Evolutionary conservation across 2,113 vertebrate species (phyloP).

Genomic region (Thunnus maccoyii): DNA sequence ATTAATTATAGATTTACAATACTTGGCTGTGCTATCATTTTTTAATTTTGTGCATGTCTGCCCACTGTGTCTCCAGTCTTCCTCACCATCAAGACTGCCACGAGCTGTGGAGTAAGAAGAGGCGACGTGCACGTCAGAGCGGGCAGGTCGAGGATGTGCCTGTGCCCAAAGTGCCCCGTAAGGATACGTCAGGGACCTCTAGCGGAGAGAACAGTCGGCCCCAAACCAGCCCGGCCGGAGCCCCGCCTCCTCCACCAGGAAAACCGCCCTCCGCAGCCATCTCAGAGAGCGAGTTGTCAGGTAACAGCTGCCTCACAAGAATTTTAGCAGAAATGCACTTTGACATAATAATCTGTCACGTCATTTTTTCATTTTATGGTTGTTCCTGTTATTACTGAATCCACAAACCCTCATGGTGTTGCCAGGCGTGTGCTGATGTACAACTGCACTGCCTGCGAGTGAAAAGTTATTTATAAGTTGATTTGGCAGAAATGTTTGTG

Average conservation of each 20-base stretch:
- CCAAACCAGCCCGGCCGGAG: conserved; percentile 87
- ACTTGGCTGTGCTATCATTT: background rate
- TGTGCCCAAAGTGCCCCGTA: conserved; percentile 91
- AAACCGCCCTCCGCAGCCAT: conserved; percentile 67
- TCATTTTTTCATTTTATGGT: background rate
- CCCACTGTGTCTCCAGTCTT: conserved; percentile 84
- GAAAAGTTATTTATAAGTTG: background rate
- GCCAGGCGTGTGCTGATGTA: background rate
- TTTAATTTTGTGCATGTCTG: background rate
- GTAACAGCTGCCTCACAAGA: conserved; percentile 50
- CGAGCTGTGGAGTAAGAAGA: conserved; percentile 98
- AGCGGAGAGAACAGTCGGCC: conserved; percentile 89
- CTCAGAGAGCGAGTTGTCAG: conserved; percentile 79
- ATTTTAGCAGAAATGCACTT: background rate
- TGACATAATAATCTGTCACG: no score
- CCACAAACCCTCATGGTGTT: background rate
- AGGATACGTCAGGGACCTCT: conserved; percentile 89
- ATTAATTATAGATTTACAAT: no score
- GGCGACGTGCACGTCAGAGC: conserved; percentile 93
- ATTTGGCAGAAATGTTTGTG: background rate
- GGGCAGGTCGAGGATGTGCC: conserved; percentile 91
- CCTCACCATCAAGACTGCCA: conserved; percentile 98
- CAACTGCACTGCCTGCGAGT: background rate
- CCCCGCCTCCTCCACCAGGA: conserved; percentile 78
- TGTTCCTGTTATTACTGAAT: background rate